phyloP scores from a whole-genome alignment of 2,113 vertebrate genomes.

The Harpagus bidentatus region DNA sequence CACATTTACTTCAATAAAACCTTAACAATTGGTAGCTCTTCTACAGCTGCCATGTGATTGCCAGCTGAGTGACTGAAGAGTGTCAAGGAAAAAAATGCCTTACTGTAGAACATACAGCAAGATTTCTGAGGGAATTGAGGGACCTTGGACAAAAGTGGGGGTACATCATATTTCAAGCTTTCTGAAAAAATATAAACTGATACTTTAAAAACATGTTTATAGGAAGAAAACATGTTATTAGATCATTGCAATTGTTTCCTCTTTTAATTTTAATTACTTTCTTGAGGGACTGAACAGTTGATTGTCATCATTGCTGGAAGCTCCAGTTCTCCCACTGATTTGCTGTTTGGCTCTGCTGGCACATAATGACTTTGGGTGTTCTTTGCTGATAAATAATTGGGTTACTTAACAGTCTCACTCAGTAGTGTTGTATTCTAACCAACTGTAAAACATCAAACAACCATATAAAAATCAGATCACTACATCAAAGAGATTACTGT shows the following conservation, averaged over 20 bases:
- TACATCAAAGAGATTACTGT: neutral
- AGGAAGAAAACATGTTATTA: neutral
- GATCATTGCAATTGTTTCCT: neutral
- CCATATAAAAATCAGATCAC: neutral
- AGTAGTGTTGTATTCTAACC: neutral
- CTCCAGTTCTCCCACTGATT: neutral
- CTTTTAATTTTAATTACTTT: neutral
- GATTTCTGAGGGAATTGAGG: neutral
- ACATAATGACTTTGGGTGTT: neutral
- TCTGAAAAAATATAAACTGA: neutral
- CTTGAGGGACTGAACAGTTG: neutral
- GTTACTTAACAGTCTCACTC: neutral
- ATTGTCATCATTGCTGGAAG: neutral
- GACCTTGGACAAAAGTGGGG: too few species aligned
- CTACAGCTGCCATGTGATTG: neutral
- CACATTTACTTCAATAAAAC: neutral
- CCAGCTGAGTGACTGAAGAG: neutral
- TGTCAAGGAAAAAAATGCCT: neutral
- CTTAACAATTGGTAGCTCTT: neutral
- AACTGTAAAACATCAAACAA: neutral
- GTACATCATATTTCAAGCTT: neutral
- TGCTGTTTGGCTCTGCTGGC: neutral
- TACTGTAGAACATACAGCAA: neutral
- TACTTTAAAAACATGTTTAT: neutral
- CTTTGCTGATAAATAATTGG: neutral